Percentiles rank a stretch among this genome's conserved stretches.
These are phyloP conservation scores for Acipenser ruthenus DNA, from an alignment of 2,797 vertebrate genomes.

Conservation along the genomic window DNA sequence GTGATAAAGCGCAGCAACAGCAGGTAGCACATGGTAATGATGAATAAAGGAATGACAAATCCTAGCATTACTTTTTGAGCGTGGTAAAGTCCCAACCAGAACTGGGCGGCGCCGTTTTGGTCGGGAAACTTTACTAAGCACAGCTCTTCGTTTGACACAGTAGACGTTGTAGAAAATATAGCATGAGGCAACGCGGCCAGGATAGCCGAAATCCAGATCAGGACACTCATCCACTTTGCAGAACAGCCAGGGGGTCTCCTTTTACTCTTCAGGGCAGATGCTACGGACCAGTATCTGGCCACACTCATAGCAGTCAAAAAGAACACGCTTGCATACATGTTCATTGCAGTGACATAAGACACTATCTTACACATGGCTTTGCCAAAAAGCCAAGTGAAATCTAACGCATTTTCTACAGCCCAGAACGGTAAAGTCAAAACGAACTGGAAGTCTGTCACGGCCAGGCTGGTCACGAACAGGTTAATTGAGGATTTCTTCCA, in stretches of 20 bases:
- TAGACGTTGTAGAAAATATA: constrained; percentile 80
- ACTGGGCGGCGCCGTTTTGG: constrained; percentile 60
- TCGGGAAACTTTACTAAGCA: constrained; percentile 85
- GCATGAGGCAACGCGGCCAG: constrained; percentile 79
- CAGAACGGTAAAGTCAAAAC: constrained; percentile 90
- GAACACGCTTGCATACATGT: constrained; percentile 96
- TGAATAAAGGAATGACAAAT: constrained; percentile 69
- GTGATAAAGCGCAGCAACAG: constrained; percentile 80
- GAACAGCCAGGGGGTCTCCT: constrained; percentile 46
- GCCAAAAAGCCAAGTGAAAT: constrained; percentile 90
- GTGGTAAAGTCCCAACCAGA: constrained; percentile 88
- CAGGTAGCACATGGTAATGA: constrained; percentile 79
- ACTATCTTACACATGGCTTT: constrained; percentile 91
- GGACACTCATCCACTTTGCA: constrained; percentile 58
- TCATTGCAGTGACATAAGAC: constrained; percentile 83
- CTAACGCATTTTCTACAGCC: constrained; percentile 89
- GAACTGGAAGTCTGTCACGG: constrained; percentile 89
- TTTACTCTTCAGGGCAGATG: constrained; percentile 71
- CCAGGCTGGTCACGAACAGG: constrained; percentile 85
- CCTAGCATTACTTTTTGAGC: constrained; percentile 86
- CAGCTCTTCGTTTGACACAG: constrained; percentile 73
- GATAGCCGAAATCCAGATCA: constrained; percentile 73
- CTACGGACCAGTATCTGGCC: constrained; percentile 78
- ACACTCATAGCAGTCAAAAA: constrained; percentile 93
- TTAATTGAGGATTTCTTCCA: constrained; percentile 92